Evolutionary conservation across 2,113 vertebrate species (phyloP), one percentile per base, ranked within the genome.

Genomic region (Amphiprion ocellaris): DNA sequence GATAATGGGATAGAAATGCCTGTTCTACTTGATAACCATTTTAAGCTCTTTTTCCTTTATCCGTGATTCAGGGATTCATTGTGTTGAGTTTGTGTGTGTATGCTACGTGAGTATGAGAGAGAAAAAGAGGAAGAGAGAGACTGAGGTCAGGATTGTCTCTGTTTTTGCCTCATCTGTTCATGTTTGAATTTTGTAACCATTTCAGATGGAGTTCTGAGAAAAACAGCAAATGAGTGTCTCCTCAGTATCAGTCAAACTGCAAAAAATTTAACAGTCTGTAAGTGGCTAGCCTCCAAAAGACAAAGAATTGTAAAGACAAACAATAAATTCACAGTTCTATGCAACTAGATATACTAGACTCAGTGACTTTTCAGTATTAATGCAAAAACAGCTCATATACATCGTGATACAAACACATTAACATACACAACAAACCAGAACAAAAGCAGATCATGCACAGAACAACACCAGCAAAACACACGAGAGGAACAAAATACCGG

Each of bases 1-100:
- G 59, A 88, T 88, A 79, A 91, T 85, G 44, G 85, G 74, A 87
- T 87, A 82, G 72, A 91, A 80, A 82, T 86, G 83, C 72, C 72
- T 84, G 80, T 75, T 86, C 78, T 23, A 56, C 70, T 84, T 86
- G 86, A 85, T 82, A 85, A 81, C 69, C 64, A 1, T 74, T 83
- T 90, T 79, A 52, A 78, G 79, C 68, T 74, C 19, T 58, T 30
- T 68, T 19, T n/a, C 1, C 65, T 82, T 24, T 61, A 44, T 62
- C 74, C 53, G 56, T 86, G 65, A 82, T 73, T 89, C 87, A 82
- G 7, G n/a, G 39, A 73, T 77, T 82, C 55, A 80, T 74, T 80
- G 61, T 77, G 52, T 50, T 49, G 21, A 49, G 52, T 70, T 30
- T 73, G 19, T 28, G 53, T 30, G 59, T 70, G 12, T 55, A 41